Conservation (phyloP, 2,797 vertebrate genomes). For the Propithecus perrieri region DNA sequence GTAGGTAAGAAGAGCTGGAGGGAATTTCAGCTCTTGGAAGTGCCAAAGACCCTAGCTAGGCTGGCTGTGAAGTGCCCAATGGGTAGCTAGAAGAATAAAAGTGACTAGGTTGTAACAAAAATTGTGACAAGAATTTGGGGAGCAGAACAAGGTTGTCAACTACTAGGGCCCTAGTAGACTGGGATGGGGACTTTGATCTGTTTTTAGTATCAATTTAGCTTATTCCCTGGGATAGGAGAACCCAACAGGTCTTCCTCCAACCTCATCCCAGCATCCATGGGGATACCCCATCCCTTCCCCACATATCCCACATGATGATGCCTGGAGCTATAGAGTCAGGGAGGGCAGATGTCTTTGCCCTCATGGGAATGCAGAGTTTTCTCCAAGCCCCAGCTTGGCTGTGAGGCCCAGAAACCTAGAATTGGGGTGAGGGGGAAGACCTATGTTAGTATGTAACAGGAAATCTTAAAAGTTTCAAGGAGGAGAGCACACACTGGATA, state of each 20-base stretch:
- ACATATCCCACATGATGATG: not conserved
- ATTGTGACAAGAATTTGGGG: not conserved
- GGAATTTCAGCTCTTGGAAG: slow-evolving; percentile 49
- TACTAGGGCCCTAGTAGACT: slow-evolving; percentile 6
- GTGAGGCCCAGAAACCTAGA: slow-evolving; percentile 54
- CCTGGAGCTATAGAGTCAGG: slow-evolving; percentile 24
- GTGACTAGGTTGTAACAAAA: not conserved
- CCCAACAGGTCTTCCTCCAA: slow-evolving; percentile 17
- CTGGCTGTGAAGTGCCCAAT: slow-evolving; percentile 47
- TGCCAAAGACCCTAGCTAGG: slow-evolving; percentile 47
- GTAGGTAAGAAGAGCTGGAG: slow-evolving; percentile 29
- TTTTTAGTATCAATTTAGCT: slow-evolving; percentile 34
- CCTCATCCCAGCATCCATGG: slow-evolving; percentile 33
- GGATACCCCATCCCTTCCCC: not conserved
- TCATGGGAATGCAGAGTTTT: slow-evolving; percentile 56
- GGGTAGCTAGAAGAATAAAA: slow-evolving; percentile 41
- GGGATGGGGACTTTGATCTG: not conserved
- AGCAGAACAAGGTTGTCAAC: slow-evolving; percentile 3
- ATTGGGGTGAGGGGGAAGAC: slow-evolving; percentile 43
- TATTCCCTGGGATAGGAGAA: not conserved
- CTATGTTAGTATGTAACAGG: slow-evolving; percentile 67
- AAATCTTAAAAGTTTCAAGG: slow-evolving; percentile 60
- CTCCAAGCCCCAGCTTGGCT: slow-evolving; percentile 38
- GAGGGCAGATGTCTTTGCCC: slow-evolving; percentile 60
- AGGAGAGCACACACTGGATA: slow-evolving; percentile 68